A percentile compares a stretch with the other conserved stretches of the same genome.
These are phyloP conservation scores for Pantherophis vulpinus DNA, from an alignment of 2,797 vertebrate genomes.

Conservation along the genomic window DNA sequence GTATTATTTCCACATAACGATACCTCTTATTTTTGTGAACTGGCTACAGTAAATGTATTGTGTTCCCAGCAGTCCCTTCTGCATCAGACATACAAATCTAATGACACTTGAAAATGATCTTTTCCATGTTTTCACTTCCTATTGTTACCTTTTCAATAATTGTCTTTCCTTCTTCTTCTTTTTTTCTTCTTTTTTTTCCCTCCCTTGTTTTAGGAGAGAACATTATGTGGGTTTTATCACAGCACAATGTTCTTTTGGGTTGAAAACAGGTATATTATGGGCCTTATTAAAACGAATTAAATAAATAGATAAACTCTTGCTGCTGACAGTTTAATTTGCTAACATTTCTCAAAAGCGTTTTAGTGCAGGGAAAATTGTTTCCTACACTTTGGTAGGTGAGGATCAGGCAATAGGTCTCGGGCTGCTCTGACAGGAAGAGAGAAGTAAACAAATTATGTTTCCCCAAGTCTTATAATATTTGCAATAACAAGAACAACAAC, in stretches of 20 bases:
- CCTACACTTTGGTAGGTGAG: conserved; percentile 12
- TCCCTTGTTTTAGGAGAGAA: conserved; percentile 28
- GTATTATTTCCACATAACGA: conserved; percentile 13
- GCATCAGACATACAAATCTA: conserved; percentile 35
- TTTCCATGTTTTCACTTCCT: conserved; percentile 40
- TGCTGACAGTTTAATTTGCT: conserved; percentile 57
- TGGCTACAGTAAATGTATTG: conserved; percentile 29
- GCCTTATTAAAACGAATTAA: conserved; percentile 61
- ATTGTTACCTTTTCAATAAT: conserved; percentile 31
- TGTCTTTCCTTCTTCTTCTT: conserved; percentile 13
- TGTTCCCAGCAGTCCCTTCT: conserved; percentile 28
- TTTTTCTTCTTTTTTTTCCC: background rate
- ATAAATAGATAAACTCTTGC: background rate
- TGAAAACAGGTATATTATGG: conserved; percentile 49
- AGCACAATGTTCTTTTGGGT: conserved; percentile 48
- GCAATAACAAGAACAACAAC: background rate
- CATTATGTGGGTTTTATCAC: conserved; percentile 52
- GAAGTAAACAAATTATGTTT: background rate
- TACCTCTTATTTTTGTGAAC: conserved; percentile 32
- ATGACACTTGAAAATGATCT: conserved; percentile 32
- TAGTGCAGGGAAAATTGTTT: conserved; percentile 31
- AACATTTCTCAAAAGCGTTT: conserved; percentile 22
- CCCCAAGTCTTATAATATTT: background rate
- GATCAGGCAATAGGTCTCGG: background rate
- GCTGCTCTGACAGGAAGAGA: background rate